These are phyloP conservation scores for Furcula furcula DNA, from an alignment of 2,888 invertebrate genomes.

Conservation along the genomic window DNA sequence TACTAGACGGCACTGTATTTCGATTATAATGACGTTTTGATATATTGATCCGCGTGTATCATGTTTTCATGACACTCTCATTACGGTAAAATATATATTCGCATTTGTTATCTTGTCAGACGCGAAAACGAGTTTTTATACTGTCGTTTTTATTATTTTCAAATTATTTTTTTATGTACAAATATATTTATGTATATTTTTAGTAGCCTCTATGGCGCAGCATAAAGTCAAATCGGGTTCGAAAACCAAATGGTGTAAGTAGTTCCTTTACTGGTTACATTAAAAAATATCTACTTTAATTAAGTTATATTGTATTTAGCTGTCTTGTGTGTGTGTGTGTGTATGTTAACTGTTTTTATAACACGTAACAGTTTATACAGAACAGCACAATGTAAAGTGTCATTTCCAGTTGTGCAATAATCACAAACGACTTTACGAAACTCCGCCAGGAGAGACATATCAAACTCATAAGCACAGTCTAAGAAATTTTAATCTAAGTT, in stretches of 20 bases:
- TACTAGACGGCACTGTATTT: background rate
- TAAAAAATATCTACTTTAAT: too few species aligned
- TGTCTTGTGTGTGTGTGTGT: too few species aligned
- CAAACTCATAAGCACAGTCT: background rate
- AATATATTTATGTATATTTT: background rate
- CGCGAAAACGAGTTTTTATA: too few species aligned
- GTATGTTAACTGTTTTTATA: too few species aligned
- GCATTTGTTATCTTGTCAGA: too few species aligned
- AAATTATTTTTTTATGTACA: background rate
- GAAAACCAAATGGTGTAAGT: too few species aligned
- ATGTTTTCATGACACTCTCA: background rate
- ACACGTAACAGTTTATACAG: background rate
- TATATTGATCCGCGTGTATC: background rate
- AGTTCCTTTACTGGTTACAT: too few species aligned
- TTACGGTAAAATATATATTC: background rate
- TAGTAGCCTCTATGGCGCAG: too few species aligned
- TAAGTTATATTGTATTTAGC: too few species aligned
- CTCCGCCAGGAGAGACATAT: background rate
- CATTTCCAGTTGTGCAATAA: background rate
- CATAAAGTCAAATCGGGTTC: too few species aligned
- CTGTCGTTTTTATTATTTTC: background rate
- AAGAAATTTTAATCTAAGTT: constrained; percentile 1
- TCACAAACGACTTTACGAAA: background rate
- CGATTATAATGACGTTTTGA: background rate
- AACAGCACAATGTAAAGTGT: background rate